Conservation (phyloP, 2,797 vertebrate species). For the Melanogrammus aeglefinus region DNA sequence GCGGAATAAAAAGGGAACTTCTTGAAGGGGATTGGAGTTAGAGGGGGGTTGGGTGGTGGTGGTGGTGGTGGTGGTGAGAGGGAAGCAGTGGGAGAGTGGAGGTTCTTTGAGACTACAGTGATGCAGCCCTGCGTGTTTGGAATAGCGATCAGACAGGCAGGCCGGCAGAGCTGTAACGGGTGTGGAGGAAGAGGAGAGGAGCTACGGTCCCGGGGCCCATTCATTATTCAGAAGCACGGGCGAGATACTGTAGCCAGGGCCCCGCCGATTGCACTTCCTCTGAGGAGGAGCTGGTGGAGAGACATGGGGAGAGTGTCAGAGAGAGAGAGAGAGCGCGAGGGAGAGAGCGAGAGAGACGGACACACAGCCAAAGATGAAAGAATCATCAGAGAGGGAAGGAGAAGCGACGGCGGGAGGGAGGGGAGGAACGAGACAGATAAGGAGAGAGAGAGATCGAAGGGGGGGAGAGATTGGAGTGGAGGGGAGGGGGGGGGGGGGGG, state of each 20-base stretch:
- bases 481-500: not conserved
- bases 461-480: not conserved
- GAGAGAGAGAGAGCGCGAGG: not conserved
- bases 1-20: too few relatives aligned
- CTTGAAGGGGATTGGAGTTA: too few relatives aligned
- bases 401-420: not conserved
- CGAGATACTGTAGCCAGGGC: slow-evolving; percentile 39
- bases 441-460: not conserved
- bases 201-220: slow-evolving; percentile 52
- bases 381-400: not conserved
- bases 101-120: too few relatives aligned
- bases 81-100: too few relatives aligned
- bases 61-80: too few relatives aligned
- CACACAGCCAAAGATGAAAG: not conserved
- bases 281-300: slow-evolving; percentile 20
- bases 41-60: too few relatives aligned
- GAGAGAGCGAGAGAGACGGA: slow-evolving; percentile 1
- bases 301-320: not conserved
- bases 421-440: not conserved
- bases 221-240: slow-evolving; percentile 54
- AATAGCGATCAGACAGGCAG: slow-evolving; percentile 46
- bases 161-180: slow-evolving; percentile 31
- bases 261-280: slow-evolving; percentile 50
- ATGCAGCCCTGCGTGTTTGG: slow-evolving; percentile 27
- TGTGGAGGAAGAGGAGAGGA: slow-evolving; percentile 26